Conservation (phyloP, 1,140 invertebrate species). For the Macrotrachela quadricornifera region DNA sequence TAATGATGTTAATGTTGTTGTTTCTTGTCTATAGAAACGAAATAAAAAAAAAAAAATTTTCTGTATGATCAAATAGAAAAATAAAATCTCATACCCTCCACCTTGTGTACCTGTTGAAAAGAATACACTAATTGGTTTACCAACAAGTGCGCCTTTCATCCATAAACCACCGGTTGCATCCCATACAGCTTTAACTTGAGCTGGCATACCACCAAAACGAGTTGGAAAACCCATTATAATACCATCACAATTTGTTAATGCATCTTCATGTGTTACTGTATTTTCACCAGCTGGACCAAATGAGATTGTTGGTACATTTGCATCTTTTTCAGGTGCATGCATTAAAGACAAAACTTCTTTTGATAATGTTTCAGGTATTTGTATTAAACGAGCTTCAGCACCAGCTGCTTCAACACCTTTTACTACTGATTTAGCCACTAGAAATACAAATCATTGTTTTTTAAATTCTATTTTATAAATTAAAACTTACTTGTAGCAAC, state of each 20-base stretch:
- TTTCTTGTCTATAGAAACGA: conserved; percentile 3
- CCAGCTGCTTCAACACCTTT: no score
- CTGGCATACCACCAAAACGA: conserved; percentile 1
- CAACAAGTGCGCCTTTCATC: background rate
- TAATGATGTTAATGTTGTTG: background rate
- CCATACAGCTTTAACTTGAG: conserved; percentile 3
- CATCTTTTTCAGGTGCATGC: background rate
- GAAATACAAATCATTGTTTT: no score
- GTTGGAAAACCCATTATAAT: conserved; percentile 4
- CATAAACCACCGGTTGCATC: conserved; percentile 3
- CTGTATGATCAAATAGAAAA: no score
- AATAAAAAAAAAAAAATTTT: no score
- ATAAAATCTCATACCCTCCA: no score
- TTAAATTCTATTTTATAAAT: no score
- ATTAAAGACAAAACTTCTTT: background rate
- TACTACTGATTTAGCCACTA: no score
- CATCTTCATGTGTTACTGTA: no score
- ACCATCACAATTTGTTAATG: background rate
- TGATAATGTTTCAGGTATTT: conserved; percentile 1
- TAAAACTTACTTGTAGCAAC: background rate
- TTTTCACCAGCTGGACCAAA: background rate
- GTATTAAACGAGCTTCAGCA: background rate
- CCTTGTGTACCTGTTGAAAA: conserved; percentile 1
- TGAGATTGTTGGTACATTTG: background rate
- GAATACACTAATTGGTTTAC: conserved; percentile 3